Evolutionary conservation across 2,797 vertebrate genomes (phyloP), one percentile per base, ranked within the genome.

Genomic region (Chelonia mydas): DNA sequence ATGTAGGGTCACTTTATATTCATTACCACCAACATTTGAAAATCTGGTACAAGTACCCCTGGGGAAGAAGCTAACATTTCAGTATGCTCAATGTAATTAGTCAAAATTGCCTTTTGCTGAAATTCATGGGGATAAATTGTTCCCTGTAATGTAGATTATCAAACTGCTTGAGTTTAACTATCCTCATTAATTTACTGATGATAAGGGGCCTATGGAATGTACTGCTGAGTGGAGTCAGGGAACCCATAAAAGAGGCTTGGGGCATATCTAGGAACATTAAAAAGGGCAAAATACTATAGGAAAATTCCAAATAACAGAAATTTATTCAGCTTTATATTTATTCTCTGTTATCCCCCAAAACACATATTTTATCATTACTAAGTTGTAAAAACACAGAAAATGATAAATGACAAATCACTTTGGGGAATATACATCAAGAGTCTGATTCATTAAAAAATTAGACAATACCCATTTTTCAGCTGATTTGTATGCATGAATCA

Each of bases 51-150:
- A 92, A 96, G 65, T 47, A 88, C n/a, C 50, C 93, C 92, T 45
- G 50, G 88, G 96, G 88, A 91, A 96, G 95, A 94, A 90, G 61
- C 85, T 94, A 98, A 68, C 94, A 93, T 96, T 97, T 97, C 92
- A 93, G 95, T 95, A 91, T 1, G 12, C 84, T 96, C 92, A 82
- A 45, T 94, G 88, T 90, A 97, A 97, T 98, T 96, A 97, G 84
- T 81, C 51, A 96, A 95, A 97, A 97, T 93, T 96, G 89, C 55
- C 27, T 95, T 96, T 97, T 93, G 81, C 86, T 92, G 87, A 84
- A 97, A 86, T 95, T 97, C 82, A 53, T 74, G 80, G 27, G 50
- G 51, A 95, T 93, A 96, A 96, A 95, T 90, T 84, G 27, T 95
- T 93, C 88, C 87, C 91, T 93, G 80, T 96, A 90, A 97, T n/a